These are phyloP conservation scores for Atrina japonica DNA, from an alignment of 2,888 invertebrate species.

Conservation along the genomic window DNA sequence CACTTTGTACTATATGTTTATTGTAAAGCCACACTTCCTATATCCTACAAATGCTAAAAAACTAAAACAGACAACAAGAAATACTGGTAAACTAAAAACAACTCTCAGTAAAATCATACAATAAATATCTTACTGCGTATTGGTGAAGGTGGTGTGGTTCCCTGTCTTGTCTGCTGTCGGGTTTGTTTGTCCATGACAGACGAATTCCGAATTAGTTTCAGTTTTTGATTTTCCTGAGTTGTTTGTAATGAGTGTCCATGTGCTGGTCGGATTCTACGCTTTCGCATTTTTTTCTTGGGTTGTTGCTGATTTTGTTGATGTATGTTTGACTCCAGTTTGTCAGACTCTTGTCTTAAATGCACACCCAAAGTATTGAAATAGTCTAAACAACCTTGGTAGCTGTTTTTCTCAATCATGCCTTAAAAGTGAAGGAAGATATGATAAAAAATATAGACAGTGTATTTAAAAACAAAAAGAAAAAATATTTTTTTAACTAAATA, in stretches of 20 bases:
- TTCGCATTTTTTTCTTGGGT: slow-evolving; percentile 57
- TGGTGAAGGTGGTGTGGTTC: slow-evolving; percentile 60
- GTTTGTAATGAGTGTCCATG: slow-evolving; percentile 6
- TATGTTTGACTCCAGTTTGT: slow-evolving; percentile 45
- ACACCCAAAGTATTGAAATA: slow-evolving; percentile 84
- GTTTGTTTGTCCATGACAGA: slow-evolving; percentile 35
- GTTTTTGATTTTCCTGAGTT: slow-evolving; percentile 33
- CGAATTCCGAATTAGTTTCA: slow-evolving; percentile 35
- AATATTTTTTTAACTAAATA: background rate
- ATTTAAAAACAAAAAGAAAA: no score
- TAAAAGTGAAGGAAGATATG: slow-evolving; percentile 19
- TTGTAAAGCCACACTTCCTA: no score
- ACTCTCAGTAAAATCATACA: no score
- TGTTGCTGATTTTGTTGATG: slow-evolving; percentile 16
- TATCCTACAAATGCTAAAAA: no score
- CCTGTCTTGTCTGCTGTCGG: slow-evolving; percentile 37
- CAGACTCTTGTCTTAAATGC: slow-evolving; percentile 56
- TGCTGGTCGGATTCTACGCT: slow-evolving; percentile 50
- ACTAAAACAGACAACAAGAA: no score
- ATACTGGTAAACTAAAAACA: no score
- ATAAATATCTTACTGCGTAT: slow-evolving; percentile 66
- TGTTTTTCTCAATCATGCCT: slow-evolving; percentile 93
- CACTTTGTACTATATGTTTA: no score
- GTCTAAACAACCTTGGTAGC: slow-evolving; percentile 92
- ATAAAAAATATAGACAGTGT: slow-evolving; percentile 3